A percentile compares a stretch with the other conserved stretches of the same genome.
phyloP scores from a whole-genome alignment of 2,888 invertebrate genomes.

The Gnatocerus cornutus region DNA sequence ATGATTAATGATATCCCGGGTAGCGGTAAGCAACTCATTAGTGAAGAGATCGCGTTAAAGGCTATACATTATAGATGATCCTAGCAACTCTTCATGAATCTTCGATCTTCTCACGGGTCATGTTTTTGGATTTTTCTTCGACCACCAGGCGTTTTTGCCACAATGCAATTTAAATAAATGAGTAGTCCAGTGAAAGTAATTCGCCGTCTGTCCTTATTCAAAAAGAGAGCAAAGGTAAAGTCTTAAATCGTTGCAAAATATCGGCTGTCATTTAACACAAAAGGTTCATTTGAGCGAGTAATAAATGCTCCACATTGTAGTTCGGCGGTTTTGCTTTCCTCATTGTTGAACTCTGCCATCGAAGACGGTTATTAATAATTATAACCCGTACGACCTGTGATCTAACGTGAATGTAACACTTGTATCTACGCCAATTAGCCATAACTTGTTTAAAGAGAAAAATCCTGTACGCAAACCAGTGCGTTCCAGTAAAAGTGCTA shows the following conservation, averaged over 20 bases:
- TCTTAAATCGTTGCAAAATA: constrained; percentile 52
- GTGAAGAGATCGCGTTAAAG: constrained; percentile 44
- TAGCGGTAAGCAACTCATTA: constrained; percentile 46
- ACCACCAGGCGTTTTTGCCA: neutral
- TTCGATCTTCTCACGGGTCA: constrained; percentile 38
- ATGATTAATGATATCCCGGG: constrained; percentile 43
- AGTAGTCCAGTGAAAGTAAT: constrained; percentile 43
- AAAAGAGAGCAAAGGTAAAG: constrained; percentile 41
- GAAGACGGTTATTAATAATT: constrained; percentile 34
- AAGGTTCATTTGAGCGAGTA: constrained; percentile 51
- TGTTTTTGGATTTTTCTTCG: constrained; percentile 16
- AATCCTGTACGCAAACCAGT: constrained; percentile 24
- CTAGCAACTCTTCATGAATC: constrained; percentile 42
- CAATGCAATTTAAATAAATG: constrained; percentile 25
- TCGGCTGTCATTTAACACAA: constrained; percentile 53
- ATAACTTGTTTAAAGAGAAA: constrained; percentile 25
- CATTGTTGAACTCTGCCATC: constrained; percentile 39
- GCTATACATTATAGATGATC: constrained; percentile 45
- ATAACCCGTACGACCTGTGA: constrained; percentile 27
- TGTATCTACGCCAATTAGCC: constrained; percentile 21
- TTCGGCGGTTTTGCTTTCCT: constrained; percentile 34
- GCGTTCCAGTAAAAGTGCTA: constrained; percentile 32
- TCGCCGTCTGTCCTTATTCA: constrained; percentile 43
- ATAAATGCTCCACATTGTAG: constrained; percentile 54
- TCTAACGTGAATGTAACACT: constrained; percentile 36